Base-by-base conservation (phyloP, 1,140 invertebrate genomes). In the Lerema accius region DNA sequence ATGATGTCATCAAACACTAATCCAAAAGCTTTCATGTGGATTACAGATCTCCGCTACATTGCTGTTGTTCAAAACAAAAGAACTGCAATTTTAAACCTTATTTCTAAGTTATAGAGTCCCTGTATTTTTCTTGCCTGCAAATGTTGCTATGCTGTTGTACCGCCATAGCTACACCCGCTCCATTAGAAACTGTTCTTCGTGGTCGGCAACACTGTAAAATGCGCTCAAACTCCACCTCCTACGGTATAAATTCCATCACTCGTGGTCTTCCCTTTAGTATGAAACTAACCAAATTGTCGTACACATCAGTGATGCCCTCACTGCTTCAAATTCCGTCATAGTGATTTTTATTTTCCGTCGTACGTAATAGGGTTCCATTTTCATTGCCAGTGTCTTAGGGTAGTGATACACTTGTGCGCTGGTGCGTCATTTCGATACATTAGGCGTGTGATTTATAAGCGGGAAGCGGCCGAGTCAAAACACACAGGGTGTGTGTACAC, bases 1-100 rank as follows among this genome's bases (percentile, higher is more conserved):
- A 90, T 90, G 87, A 90, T 84, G 84, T 90, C 87, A 90, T 90
- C 86, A 90, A 89, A 90, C 87, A 86, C 87, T 90, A 90, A 90
- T 90, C 87, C 82, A 66, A 85, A 84, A 88, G 87, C 87, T 90
- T 90, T 90, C 86, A 89, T 89, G 86, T 89, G 87, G 86, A 90
- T 90, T 90, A 84, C 78, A 78, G 55, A 65, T 40, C 50, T 16
- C 39, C 51, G 35, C 1, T 7, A 63, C 68, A 59, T 69, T 55
- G 32, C 56, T 4, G 37, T 5, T 14, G 13, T 11, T 35, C 43
- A 4, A 19, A 35, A 48, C 14, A 60, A 23, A 32, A 23, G 17
- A 15, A 19, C 37, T 10, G 16, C 62, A 17, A 82, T 67, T 76
- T 58, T 74, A 6, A 63, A 65, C 70, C 53, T 69, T 86, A 76